These are phyloP conservation scores for Callipepla squamata DNA, from an alignment of 2,113 vertebrate species.

Conservation along the genomic window DNA sequence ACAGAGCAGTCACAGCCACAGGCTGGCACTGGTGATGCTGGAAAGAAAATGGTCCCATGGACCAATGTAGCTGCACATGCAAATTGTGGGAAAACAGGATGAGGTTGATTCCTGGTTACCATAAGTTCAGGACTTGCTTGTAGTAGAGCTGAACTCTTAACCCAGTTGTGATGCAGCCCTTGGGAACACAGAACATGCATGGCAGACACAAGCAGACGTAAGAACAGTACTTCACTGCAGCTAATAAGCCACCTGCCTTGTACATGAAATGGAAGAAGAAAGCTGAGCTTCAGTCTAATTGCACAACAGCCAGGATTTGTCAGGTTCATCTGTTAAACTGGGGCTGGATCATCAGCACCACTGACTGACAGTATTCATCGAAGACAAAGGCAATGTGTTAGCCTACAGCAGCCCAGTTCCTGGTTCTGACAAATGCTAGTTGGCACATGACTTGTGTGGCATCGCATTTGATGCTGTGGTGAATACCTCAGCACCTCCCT, in stretches of 20 bases:
- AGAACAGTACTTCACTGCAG: background rate
- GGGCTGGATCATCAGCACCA: background rate
- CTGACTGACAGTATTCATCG: background rate
- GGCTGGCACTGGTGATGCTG: background rate
- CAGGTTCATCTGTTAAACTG: background rate
- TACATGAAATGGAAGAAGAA: background rate
- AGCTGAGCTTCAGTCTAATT: background rate
- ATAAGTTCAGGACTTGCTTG: background rate
- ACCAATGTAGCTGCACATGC: background rate
- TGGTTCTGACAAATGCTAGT: background rate
- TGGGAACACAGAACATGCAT: background rate
- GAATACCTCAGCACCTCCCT: background rate
- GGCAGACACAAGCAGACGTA: background rate
- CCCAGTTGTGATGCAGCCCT: background rate
- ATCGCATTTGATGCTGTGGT: background rate
- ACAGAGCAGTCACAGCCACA: background rate
- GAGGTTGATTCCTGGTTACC: background rate
- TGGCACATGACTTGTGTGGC: background rate
- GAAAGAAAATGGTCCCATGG: background rate
- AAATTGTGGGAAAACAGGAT: rapidly evolving
- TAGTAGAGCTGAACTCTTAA: background rate
- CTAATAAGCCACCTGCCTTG: background rate
- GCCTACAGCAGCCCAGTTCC: background rate
- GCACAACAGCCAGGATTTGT: background rate
- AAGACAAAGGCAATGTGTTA: background rate